phyloP scores from a whole-genome alignment of 2,797 vertebrate species.

The Lepilemur ruficaudatus region DNA sequence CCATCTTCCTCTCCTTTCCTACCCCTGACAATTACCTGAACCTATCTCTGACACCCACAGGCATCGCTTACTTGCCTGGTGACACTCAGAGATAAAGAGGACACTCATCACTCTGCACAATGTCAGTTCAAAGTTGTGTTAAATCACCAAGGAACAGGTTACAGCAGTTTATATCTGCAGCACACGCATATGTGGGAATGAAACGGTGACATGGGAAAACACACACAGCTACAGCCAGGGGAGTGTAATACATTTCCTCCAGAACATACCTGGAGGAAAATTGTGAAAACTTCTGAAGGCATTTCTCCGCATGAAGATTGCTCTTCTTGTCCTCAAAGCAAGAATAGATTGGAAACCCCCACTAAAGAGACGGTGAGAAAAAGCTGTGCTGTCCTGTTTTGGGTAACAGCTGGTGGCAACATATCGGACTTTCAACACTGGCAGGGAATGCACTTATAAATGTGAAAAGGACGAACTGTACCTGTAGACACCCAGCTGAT shows the following conservation, averaged over 20 bases:
- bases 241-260: neutral
- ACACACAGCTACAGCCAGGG: neutral
- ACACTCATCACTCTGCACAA: neutral
- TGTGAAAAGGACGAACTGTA: neutral
- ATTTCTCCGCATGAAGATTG: conserved; percentile 30
- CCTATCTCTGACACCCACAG: neutral
- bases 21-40: neutral
- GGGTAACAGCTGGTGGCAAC: neutral
- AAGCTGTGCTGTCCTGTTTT: neutral
- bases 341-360: conserved; percentile 27
- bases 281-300: neutral
- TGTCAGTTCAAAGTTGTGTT: neutral
- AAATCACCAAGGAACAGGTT: neutral
- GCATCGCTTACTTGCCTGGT: neutral
- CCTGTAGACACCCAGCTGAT: neutral
- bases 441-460: conserved; percentile 41
- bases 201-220: neutral
- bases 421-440: neutral
- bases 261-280: neutral
- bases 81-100: neutral
- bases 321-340: conserved; percentile 41
- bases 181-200: neutral
- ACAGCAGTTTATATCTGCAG: neutral
- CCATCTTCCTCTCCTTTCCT: neutral
- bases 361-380: conserved; percentile 39